Conservation (phyloP, 2,113 vertebrate species). For the Corythaeola cristata region DNA sequence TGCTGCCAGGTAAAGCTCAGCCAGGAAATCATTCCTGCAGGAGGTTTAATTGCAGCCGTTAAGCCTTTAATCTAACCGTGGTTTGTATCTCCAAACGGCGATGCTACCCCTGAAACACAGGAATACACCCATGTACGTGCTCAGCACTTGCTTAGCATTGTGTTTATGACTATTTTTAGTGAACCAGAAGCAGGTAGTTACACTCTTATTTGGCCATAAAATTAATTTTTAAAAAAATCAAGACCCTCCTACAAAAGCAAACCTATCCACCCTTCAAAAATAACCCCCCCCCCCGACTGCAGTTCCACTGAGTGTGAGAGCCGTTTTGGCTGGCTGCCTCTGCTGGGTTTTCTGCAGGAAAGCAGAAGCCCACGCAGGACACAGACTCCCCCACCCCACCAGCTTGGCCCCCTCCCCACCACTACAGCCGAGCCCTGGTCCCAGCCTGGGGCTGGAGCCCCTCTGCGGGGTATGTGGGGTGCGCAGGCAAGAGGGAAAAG, state of each 20-base stretch:
- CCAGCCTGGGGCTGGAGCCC: background rate
- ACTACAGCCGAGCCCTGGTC: background rate
- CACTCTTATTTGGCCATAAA: background rate
- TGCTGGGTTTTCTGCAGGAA: background rate
- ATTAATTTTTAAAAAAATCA: background rate
- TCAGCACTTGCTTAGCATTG: background rate
- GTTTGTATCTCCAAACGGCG: background rate
- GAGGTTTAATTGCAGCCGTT: conserved; percentile 11
- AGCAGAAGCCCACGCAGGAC: fast-evolving
- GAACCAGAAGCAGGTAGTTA: background rate
- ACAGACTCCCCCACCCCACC: no score
- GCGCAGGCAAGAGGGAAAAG: background rate
- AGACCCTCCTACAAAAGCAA: background rate
- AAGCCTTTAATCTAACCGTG: background rate
- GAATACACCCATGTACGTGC: background rate
- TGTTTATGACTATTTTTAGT: background rate
- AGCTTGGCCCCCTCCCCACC: background rate
- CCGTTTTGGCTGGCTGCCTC: fast-evolving
- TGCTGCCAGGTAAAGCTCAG: background rate
- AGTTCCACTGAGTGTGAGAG: fast-evolving
- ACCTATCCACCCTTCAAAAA: background rate
- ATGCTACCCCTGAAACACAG: background rate
- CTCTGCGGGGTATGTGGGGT: background rate
- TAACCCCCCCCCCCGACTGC: fast-evolving
- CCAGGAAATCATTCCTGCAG: background rate